Evolutionary conservation across 2,797 vertebrate genomes (phyloP), one percentile per base, ranked within the genome.

Genomic region (Spatula versicolor): DNA sequence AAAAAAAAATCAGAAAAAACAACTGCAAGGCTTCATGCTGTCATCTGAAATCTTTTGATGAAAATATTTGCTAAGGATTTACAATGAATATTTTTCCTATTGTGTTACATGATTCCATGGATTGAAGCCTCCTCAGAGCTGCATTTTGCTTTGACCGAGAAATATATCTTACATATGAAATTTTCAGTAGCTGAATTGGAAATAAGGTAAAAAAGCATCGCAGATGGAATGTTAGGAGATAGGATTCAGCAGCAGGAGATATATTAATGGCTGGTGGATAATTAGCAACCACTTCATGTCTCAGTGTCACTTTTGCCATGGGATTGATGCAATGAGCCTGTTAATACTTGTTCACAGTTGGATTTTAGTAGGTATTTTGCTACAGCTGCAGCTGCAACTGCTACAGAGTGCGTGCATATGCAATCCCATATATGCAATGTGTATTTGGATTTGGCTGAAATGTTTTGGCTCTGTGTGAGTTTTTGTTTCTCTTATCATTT

Each of bases 311-410:
- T 90, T 95, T 94, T 97, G 88, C 85, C 89, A 73, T 85, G 95
- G 96, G 96, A 97, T 82, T 95, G 94, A 77, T 96, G 93, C 90
- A 82, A 91, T 88, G 92, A 97, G 90, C 72, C 94, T 92, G 90
- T 83, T 91, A 95, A 96, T 92, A 82, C 93, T 92, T 89, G 90
- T 30, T 96, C 97, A 92, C 95, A 96, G 96, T 77, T 93, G 96
- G 97, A 95, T 96, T 94, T 96, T 82, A 75, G 94, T 56, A 46
- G 90, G 93, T 72, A 55, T 91, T 95, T 93, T 83, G 88, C 74
- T 90, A 52, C 85, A 96, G 92, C 90, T 95, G 94, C 95, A 94
- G 83, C 78, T 95, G 93, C 73, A 76, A 69, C 69, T 83, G 88
- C 85, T 83, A 28, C 35, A 48, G 79, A 39, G 63, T 3, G 14